Evolutionary conservation across 2,888 invertebrate genomes (phyloP), one percentile per base, ranked within the genome.

Genomic region (Troilus luridus): DNA sequence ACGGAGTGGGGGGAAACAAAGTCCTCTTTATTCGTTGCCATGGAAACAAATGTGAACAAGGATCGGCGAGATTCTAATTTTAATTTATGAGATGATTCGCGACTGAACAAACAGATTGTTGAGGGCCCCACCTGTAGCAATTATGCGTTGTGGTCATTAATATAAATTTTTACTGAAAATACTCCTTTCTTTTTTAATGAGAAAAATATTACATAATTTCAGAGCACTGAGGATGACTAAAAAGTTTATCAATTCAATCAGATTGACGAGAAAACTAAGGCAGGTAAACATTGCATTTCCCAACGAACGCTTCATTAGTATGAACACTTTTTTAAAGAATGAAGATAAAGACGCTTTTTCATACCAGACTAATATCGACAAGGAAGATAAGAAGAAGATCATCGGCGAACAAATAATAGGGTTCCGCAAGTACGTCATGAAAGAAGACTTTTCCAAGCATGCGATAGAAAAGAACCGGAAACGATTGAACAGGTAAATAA

Each of bases 301-400:
- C 5, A 67, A 67, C 24, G 64, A 67, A n/a, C 9, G 12, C 10
- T 67, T 67, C 88, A 56, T 24, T 19, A 24, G 27, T 19, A 8
- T 91, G 27, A 72, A 58, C 19, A 59, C 11, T 0, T 54, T 41
- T 24, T 72, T 91, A 58, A 54, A 54, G 19, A 11, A n/a, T n/a
- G 91, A 91, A 88, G 91, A 91, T 58, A 58, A 54, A 19, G n/a
- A 60, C 19, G 67, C 88, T 54, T 91, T 91, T 21, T 88, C 62
- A 27, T 67, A 88, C 67, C 67, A 91, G n/a, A 58, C 54, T 17
- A 59, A 88, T 21, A 67, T 67, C 19, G 14, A 54, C 17, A n/a
- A 9, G 0, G 56, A 72, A 27, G 91, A 91, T 27, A 64, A 56
- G 54, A 56, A 72, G 19, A 67, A 91, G 6, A 10, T 67, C 1